These are phyloP conservation scores for Cheilosia pagana DNA, from an alignment of 2,888 invertebrate species.

Conservation along the genomic window DNA sequence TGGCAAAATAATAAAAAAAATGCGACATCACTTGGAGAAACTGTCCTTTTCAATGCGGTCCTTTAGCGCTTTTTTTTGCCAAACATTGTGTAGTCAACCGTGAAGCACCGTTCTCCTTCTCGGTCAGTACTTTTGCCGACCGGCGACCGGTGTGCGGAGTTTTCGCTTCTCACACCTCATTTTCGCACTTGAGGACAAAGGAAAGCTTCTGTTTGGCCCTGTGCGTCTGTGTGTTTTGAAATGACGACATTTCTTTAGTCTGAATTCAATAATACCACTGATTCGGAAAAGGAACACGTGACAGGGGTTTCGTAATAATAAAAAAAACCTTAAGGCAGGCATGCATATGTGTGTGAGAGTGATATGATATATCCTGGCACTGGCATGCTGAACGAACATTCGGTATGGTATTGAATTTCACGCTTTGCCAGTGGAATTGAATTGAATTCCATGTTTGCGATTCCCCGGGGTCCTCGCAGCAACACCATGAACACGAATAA, in stretches of 20 bases:
- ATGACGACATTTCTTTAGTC: slow-evolving; percentile 65
- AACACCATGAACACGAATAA: slow-evolving; percentile 17
- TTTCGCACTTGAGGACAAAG: slow-evolving; percentile 69
- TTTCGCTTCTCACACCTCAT: slow-evolving; percentile 66
- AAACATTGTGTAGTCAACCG: slow-evolving; percentile 54
- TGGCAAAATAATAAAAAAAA: slow-evolving; percentile 47
- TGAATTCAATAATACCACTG: slow-evolving; percentile 61
- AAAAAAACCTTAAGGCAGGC: neutral
- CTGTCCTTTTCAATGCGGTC: slow-evolving; percentile 48
- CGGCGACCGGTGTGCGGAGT: slow-evolving; percentile 16
- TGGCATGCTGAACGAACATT: slow-evolving; percentile 46
- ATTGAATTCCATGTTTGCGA: slow-evolving; percentile 65
- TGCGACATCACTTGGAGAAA: slow-evolving; percentile 40
- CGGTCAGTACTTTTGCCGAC: slow-evolving; percentile 34
- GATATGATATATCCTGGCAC: slow-evolving; percentile 63
- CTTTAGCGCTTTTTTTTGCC: slow-evolving; percentile 33
- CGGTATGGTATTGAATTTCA: slow-evolving; percentile 70
- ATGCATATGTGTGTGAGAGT: slow-evolving; percentile 16
- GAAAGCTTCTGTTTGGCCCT: slow-evolving; percentile 32
- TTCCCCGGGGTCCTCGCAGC: slow-evolving; percentile 27
- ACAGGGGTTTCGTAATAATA: slow-evolving; percentile 12
- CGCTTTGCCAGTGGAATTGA: slow-evolving; percentile 66
- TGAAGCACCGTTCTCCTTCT: slow-evolving; percentile 24
- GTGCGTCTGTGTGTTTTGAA: slow-evolving; percentile 31
- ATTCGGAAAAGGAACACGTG: slow-evolving; percentile 19